Base-by-base conservation (phyloP, 2,888 invertebrate genomes). In the Erebia ligea region DNA sequence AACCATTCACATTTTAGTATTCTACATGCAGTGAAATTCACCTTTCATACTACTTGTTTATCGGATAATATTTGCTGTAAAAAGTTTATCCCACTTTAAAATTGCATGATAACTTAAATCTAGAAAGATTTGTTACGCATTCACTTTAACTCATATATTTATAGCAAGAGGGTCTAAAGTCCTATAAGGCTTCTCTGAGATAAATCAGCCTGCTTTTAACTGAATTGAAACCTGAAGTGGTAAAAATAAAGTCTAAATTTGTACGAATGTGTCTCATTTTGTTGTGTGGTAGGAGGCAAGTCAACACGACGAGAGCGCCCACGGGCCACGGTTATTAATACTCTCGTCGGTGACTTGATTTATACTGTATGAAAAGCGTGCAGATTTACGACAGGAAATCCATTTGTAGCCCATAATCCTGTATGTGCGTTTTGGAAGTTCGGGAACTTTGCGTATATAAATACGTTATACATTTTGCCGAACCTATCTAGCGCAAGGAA, bases 331-430 rank as follows among this genome's bases (percentile, higher is more conserved):
- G 72, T 74, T 74, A 72, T 74, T 74, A 74, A 74, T 74, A 74
- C 73, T 73, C 48, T 61, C 72, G 69, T 72, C 72, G 69, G 69
- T 72, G 67, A 72, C 72, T 74, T 71, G 72, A 74, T 74, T 74
- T 74, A 74, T 72, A 68, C 62, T 74, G 61, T 69, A 73, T 69
- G 71, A 74, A 74, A 74, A 74, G 71, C 72, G 67, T 67, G 58
- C 73, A 72, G 68, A 74, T 74, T 74, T 74, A 74, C 73, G 72
- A 74, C 69, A 62, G 72, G 72, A 74, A 73, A 73, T 62, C 73
- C 71, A 71, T 73, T 73, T 71, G 73, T 71, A 73, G 57, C 67
- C 48, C 71, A 67, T 73, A 73, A 63, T 57, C 71, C 71, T 64
- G 64, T 42, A 56, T 73, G 59, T 73, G 69, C 64, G 69, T 73